Conservation (phyloP, 1,140 invertebrate genomes). For the Brachystomella parvula region DNA sequence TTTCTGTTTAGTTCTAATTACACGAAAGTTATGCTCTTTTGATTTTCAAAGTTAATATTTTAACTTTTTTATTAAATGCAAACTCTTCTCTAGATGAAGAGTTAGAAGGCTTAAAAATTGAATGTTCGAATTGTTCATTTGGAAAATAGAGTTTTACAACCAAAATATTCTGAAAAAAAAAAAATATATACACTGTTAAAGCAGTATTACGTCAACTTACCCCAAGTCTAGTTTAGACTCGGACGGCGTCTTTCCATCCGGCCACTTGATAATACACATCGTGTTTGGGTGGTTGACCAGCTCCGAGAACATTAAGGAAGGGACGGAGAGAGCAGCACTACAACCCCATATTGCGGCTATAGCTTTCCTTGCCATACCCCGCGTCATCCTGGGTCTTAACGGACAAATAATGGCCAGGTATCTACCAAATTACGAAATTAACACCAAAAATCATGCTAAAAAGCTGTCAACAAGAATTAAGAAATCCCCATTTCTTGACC, state of each 20-base stretch:
- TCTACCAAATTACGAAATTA: slow-evolving; percentile 49
- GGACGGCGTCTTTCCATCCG: slow-evolving; percentile 43
- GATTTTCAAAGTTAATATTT: too few relatives aligned
- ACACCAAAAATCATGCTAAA: slow-evolving; percentile 13
- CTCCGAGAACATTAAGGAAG: slow-evolving; percentile 70
- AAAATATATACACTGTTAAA: too few relatives aligned
- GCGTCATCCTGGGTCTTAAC: slow-evolving; percentile 71
- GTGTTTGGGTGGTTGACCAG: not conserved
- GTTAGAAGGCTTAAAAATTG: too few relatives aligned
- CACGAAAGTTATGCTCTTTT: too few relatives aligned
- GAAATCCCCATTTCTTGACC: too few relatives aligned
- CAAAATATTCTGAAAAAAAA: too few relatives aligned
- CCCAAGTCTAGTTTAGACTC: slow-evolving; percentile 55
- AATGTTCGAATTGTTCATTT: too few relatives aligned
- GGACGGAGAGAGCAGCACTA: slow-evolving; percentile 66
- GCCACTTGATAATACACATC: slow-evolving; percentile 58
- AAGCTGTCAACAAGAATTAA: not conserved
- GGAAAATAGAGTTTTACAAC: too few relatives aligned
- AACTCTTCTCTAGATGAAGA: too few relatives aligned
- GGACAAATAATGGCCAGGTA: slow-evolving; percentile 88
- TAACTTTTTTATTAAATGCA: too few relatives aligned
- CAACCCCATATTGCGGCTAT: slow-evolving; percentile 73
- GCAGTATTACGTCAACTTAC: too few relatives aligned
- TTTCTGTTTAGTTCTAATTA: too few relatives aligned
- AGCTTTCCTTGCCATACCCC: slow-evolving; percentile 62